Base-by-base conservation (phyloP, 2,797 vertebrate genomes). In the Anguilla megastoma region DNA sequence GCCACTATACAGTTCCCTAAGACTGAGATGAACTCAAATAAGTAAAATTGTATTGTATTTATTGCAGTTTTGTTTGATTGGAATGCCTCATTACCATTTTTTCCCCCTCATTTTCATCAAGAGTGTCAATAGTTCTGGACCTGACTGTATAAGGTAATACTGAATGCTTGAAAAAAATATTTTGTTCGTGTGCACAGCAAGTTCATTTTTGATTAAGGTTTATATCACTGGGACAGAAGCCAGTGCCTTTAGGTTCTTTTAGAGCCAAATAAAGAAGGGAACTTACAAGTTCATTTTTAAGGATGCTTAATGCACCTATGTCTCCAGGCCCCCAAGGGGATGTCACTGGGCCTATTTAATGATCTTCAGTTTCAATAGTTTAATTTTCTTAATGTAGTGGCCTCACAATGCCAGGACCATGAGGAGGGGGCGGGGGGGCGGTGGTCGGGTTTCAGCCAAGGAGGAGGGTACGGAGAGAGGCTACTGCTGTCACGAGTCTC, bases 331-430 rank as follows among this genome's bases (percentile, higher is more conserved):
- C 30, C 52, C 18, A 86, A 84, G 87, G 58, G 10, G 21, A n/a
- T 74, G 60, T 14, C 56, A 80, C 63, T 79, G 71, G 50, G 48
- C 76, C 45, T 86, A 14, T 52, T n/a, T 60, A 84, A 85, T 74
- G 69, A 88, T 54, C 83, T 52, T 69, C 66, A 14, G 85, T 83
- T 48, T 54, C 54, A 30, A 24, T 56, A 88, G 76, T 87, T 91
- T 90, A 80, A 90, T 91, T 89, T 86, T 85, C 82, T 83, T 89
- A 92, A 91, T 89, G 92, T 84, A 66, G 54, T 21, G 27, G 33
- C 82, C 84, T 27, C 16, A 86, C 66, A 84, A 50, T 60, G 48
- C 63, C 63, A 27, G 48, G 83, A 33, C 71, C 18, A 9, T 27
- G 45, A 52, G 56, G 54, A 36, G 82, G 87, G 79, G 58, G 76